Percentiles rank a stretch among this genome's conserved stretches.
Conservation (phyloP, 2,797 vertebrate species). For the Melopsittacus undulatus region DNA sequence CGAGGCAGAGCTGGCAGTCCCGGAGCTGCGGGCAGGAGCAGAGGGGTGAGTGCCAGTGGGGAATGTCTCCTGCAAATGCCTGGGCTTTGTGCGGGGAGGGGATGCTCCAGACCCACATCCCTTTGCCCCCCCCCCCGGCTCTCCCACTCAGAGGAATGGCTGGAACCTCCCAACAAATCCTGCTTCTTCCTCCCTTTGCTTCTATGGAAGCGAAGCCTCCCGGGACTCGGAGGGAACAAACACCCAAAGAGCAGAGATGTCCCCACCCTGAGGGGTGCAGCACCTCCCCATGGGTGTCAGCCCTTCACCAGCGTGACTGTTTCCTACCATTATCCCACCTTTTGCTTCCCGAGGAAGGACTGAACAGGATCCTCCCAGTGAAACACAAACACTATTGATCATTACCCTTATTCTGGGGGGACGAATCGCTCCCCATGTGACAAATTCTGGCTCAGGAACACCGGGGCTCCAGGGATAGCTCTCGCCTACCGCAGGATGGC, state of each 20-base stretch:
- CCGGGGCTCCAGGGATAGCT: background rate
- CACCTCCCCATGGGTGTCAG: background rate
- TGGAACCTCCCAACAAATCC: accelerated
- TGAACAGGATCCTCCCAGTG: accelerated
- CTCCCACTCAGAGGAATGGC: accelerated
- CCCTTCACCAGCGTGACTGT: background rate
- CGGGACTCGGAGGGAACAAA: accelerated
- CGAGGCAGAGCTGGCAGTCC: accelerated
- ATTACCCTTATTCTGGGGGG: background rate
- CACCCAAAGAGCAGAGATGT: accelerated
- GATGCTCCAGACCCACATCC: accelerated
- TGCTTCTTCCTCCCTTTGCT: background rate
- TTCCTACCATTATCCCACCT: background rate
- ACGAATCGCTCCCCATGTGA: background rate
- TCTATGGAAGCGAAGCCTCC: background rate
- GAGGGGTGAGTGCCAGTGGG: accelerated
- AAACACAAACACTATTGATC: background rate
- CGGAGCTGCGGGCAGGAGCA: background rate
- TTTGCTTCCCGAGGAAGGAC: background rate
- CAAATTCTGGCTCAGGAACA: background rate
- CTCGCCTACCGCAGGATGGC: background rate
- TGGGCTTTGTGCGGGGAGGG: accelerated
- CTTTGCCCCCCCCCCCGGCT: accelerated
- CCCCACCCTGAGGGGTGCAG: background rate
- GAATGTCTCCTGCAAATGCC: accelerated